These are phyloP conservation scores for Aphidius ervi DNA, from an alignment of 1,140 invertebrate species.

Conservation along the genomic window DNA sequence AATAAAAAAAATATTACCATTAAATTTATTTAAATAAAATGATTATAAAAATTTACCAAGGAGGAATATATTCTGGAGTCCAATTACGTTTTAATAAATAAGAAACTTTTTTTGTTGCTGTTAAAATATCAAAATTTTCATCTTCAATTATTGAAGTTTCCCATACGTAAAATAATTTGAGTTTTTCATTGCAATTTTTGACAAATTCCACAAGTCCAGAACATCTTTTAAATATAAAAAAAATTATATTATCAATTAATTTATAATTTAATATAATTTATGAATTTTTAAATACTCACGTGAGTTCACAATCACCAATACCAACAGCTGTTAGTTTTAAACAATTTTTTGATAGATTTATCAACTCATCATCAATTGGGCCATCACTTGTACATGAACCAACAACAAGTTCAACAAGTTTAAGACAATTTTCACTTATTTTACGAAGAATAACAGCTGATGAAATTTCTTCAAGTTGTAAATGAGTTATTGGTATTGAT, in stretches of 20 bases:
- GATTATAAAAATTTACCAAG: slow-evolving; percentile 35
- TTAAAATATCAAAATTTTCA: slow-evolving; percentile 35
- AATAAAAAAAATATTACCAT: background rate
- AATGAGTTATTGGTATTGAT: slow-evolving; percentile 43
- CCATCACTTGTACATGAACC: slow-evolving; percentile 35
- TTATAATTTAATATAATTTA: slow-evolving; percentile 7
- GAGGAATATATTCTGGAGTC: slow-evolving; percentile 48
- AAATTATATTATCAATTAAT: slow-evolving; percentile 7
- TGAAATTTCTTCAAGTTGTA: slow-evolving; percentile 45
- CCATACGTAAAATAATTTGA: slow-evolving; percentile 41
- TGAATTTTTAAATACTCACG: slow-evolving; percentile 31
- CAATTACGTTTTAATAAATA: slow-evolving; percentile 40
- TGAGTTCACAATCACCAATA: slow-evolving; percentile 48
- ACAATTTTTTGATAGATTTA: slow-evolving; percentile 37
- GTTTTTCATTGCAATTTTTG: slow-evolving; percentile 33
- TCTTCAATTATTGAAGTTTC: slow-evolving; percentile 48
- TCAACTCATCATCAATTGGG: slow-evolving; percentile 37
- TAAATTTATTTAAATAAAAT: background rate
- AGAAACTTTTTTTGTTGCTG: slow-evolving; percentile 37
- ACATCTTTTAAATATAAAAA: slow-evolving; percentile 32
- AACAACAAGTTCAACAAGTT: slow-evolving; percentile 42
- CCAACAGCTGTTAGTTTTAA: slow-evolving; percentile 39
- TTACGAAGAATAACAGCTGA: slow-evolving; percentile 32
- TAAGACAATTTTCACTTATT: slow-evolving; percentile 38
- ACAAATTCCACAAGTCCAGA: slow-evolving; percentile 44